phyloP scores from a whole-genome alignment of 2,113 vertebrate genomes.

The Formicarius rufipectus region DNA sequence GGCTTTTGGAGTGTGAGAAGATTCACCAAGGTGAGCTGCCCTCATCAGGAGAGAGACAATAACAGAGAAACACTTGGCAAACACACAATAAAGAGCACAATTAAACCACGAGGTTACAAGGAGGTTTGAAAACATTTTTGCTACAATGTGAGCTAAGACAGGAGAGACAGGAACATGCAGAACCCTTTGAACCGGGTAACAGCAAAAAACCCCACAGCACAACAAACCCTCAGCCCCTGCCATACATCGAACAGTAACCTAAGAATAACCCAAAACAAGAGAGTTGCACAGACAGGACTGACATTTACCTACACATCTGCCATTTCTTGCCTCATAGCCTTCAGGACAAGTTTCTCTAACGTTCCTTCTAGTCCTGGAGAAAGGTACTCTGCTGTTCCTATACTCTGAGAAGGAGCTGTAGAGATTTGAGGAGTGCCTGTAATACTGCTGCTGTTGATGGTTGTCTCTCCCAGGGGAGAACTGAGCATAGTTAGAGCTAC shows the following conservation, averaged over 20 bases:
- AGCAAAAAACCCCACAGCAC: not conserved
- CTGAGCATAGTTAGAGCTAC: conserved; percentile 85
- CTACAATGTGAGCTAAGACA: not conserved
- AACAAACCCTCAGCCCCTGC: not conserved
- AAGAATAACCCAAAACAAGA: conserved; percentile 24
- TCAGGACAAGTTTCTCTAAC: conserved; percentile 82
- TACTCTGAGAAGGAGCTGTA: conserved; percentile 85
- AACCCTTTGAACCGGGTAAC: not conserved
- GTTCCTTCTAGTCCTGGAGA: conserved; percentile 81
- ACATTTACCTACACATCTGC: conserved; percentile 93
- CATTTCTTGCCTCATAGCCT: conserved; percentile 85
- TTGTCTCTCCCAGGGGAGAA: conserved; percentile 79
- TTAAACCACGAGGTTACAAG: not conserved
- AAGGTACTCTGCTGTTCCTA: conserved; percentile 77
- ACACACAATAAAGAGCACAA: not conserved
- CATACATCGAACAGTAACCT: not conserved
- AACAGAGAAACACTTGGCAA: not conserved
- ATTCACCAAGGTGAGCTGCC: not conserved
- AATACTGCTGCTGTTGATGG: conserved; percentile 83
- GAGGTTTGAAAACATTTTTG: not conserved
- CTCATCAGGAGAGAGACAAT: not conserved
- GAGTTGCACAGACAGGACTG: conserved; percentile 60
- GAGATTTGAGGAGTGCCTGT: conserved; percentile 90
- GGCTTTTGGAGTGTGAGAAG: not conserved
- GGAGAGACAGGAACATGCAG: not conserved